Base-by-base conservation (phyloP, 1,140 invertebrate genomes). In the Magallana ariakensis region DNA sequence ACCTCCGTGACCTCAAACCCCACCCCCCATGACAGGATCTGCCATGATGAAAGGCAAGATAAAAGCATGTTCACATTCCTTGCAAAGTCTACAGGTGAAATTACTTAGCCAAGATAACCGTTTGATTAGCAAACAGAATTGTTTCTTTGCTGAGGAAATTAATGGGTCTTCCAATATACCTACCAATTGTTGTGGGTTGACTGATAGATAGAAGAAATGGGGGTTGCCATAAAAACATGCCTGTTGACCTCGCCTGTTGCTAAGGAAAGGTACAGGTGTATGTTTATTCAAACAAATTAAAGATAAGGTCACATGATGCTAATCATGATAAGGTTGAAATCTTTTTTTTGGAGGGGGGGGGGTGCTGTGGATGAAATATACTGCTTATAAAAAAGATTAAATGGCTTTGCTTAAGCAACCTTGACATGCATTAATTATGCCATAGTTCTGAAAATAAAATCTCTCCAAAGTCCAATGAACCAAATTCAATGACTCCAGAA, bases 121-220 rank as follows among this genome's bases (percentile, higher is more conserved):
- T 75, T 33, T 75, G 66, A 75, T 75, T 75, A 75, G 66, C 10
- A 75, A 75, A 75, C 66, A 75, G 66, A 75, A 75, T 75, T 75
- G 66, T 75, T 75, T 75, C 66, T 33, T 75, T 75, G 66, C 66
- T 75, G 66, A 13, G 66, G 66, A 75, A 75, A 75, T 26, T 75
- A 75, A 75, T 75, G 66, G 66, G 19, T 26, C 66, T 75, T 75
- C 3, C 66, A 75, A 33, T 75, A 75, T 33, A 75, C 66, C 66
- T 75, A 46, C 22, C 66, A 75, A 75, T 75, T 75, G 66, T 75
- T 75, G 8, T 33, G 66, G 33, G 66, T 19, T 13, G 33, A 75
- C 22, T 26, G 19, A 46, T 19, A 16, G 58, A 62, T n/a, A n/a
- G 11, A 62, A 16, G 58, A 62, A 16, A 62, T 16, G 16, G 16